Evolutionary conservation across 2,113 vertebrate genomes (phyloP).

Genomic region (Calyptommatus sinebrachiatus): DNA sequence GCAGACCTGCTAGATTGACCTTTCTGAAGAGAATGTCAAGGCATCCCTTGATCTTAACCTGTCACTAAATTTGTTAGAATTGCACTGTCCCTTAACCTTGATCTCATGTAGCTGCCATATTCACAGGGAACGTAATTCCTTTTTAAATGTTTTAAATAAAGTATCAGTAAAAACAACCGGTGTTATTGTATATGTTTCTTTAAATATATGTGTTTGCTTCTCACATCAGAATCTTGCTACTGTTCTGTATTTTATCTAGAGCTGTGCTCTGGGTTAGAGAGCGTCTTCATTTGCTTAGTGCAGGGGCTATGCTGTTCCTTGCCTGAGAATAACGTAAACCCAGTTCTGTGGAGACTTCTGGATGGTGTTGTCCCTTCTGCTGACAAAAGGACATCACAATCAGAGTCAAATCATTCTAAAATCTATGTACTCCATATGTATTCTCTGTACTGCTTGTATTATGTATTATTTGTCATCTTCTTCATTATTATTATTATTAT

Average conservation of each 20-base stretch:
- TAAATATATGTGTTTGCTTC: background rate
- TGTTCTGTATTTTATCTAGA: background rate
- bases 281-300: too few relatives aligned
- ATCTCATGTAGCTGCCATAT: constrained; percentile 69
- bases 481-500: constrained; percentile 20
- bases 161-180: constrained; percentile 5
- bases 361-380: too few relatives aligned
- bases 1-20: constrained; percentile 90
- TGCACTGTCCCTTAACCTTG: constrained; percentile 84
- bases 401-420: too few relatives aligned
- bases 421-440: too few relatives aligned
- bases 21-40: constrained; percentile 95
- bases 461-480: background rate
- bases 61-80: constrained; percentile 89
- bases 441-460: background rate
- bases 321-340: too few relatives aligned
- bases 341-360: too few relatives aligned
- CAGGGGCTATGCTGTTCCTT: too few relatives aligned
- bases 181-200: background rate
- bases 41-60: constrained; percentile 87
- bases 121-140: constrained; percentile 54
- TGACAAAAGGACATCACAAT: too few relatives aligned
- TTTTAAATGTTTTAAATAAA: constrained; percentile 51
- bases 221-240: too few relatives aligned
- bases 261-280: too few relatives aligned